phyloP scores from a whole-genome alignment of 1,140 invertebrate species.

The Drosophila setifemur region DNA sequence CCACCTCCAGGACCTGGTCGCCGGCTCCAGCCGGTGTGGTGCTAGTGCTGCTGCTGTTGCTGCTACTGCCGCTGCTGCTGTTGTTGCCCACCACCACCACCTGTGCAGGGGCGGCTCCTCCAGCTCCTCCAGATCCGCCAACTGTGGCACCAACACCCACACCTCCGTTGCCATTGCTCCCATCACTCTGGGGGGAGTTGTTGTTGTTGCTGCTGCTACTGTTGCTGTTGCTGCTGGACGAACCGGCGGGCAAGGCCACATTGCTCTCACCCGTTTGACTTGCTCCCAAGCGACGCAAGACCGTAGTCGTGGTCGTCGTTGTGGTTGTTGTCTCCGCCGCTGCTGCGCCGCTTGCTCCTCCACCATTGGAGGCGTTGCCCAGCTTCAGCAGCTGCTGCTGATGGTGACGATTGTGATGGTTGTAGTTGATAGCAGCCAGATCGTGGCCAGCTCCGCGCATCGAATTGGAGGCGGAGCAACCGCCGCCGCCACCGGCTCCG shows the following conservation, averaged over 20 bases:
- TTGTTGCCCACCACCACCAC: slow-evolving; percentile 1
- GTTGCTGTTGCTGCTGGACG: slow-evolving; percentile 6
- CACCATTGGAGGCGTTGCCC: slow-evolving; percentile 17
- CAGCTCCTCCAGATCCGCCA: background rate
- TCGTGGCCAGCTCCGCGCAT: slow-evolving; percentile 37
- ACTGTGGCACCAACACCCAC: background rate
- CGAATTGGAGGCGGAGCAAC: slow-evolving; percentile 13
- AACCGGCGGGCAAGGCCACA: slow-evolving; percentile 8
- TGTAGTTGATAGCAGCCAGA: slow-evolving; percentile 65
- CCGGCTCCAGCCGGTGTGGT: slow-evolving; percentile 23
- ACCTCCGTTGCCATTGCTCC: slow-evolving; percentile 58
- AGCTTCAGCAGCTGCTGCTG: slow-evolving; percentile 64
- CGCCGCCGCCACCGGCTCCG: slow-evolving; percentile 34
- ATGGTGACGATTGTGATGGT: slow-evolving; percentile 69
- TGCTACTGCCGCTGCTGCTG: slow-evolving; percentile 28
- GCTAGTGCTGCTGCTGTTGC: slow-evolving; percentile 27
- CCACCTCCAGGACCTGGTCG: slow-evolving; percentile 76
- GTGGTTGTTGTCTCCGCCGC: slow-evolving; percentile 67
- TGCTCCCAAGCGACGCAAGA: slow-evolving; percentile 52
- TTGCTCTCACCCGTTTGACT: slow-evolving; percentile 4
- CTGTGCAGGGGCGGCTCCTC: background rate
- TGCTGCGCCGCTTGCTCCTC: slow-evolving; percentile 16
- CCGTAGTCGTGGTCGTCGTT: slow-evolving; percentile 65
- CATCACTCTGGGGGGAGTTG: slow-evolving; percentile 68
- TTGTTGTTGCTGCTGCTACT: slow-evolving; percentile 64